These are phyloP conservation scores for Ecliptopera silaceata DNA, from an alignment of 2,888 invertebrate species.

Conservation along the genomic window DNA sequence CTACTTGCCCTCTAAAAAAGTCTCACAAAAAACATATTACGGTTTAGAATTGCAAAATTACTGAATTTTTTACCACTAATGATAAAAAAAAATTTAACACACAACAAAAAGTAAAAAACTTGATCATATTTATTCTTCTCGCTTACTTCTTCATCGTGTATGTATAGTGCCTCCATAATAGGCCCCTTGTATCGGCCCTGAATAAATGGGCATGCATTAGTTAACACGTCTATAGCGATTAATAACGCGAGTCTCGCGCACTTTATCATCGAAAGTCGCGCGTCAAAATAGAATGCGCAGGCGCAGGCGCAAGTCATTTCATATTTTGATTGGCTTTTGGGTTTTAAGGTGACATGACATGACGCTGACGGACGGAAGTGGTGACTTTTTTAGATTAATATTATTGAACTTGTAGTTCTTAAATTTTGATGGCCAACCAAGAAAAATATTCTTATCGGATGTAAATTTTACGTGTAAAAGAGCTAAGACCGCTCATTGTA, in stretches of 20 bases:
- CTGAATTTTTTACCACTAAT: too few relatives aligned
- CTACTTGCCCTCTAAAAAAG: too few relatives aligned
- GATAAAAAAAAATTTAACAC: too few relatives aligned
- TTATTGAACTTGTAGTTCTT: too few relatives aligned
- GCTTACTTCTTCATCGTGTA: background rate
- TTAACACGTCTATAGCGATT: conserved; percentile 50
- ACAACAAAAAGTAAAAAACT: background rate
- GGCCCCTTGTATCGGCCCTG: conserved; percentile 25
- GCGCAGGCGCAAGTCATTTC: conserved; percentile 23
- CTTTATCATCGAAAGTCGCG: conserved; percentile 48
- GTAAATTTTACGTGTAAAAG: too few relatives aligned
- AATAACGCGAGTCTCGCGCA: conserved; percentile 44
- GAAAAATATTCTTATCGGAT: too few relatives aligned
- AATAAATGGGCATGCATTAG: conserved; percentile 57
- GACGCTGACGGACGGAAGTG: background rate
- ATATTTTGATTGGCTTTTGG: conserved; percentile 4
- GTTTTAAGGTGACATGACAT: background rate
- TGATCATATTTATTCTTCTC: background rate
- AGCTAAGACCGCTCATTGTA: too few relatives aligned
- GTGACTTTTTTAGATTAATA: background rate
- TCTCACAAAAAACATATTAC: too few relatives aligned
- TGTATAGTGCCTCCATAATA: conserved; percentile 22
- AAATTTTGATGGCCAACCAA: too few relatives aligned
- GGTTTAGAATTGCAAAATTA: too few relatives aligned
- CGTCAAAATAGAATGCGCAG: conserved; percentile 30